Evolutionary conservation across 2,888 invertebrate genomes (phyloP), one percentile per base, ranked within the genome.

Genomic region (Lasiommata megera): DNA sequence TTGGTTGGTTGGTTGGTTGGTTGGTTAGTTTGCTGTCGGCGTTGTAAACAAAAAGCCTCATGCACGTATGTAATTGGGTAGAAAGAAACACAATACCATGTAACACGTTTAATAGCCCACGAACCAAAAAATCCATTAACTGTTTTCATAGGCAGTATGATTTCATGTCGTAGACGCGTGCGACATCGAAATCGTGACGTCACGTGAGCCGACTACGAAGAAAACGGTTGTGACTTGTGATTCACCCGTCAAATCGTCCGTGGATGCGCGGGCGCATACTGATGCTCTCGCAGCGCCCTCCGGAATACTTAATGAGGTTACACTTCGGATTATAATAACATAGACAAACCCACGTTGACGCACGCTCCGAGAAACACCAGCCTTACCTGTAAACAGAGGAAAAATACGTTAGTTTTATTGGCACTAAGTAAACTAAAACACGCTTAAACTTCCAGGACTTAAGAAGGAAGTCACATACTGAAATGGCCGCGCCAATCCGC

Each of bases 211-310:
- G 58, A 56, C 62, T 66, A 67, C 79, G 73, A 75, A 74, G 80
- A 80, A 81, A 82, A 79, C 74, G 68, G 68, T 76, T 77, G 80
- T 86, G 87, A 85, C 67, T 76, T 75, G 80, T 88, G 88, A 88
- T 80, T 87, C 84, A 88, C 79, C 78, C 82, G 81, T 84, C 82
- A 81, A 83, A 81, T 76, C 82, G 84, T 76, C 75, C 72, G 76
- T 72, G 80, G 76, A 77, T 80, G 84, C 84, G 80, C 88, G 83
- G 80, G 85, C 86, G 86, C 88, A 88, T 88, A 84, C 76, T 82
- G 80, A 88, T 88, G 81, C 73, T 72, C 71, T 74, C 51, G 63
- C 66, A 71, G 70, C 72, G 72, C 78, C 77, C 75, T 72, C 66
- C 72, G 73, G 83, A 79, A 84, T 82, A 71, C 74, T 68, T 80